Percentiles rank a stretch among this genome's conserved stretches.
These are phyloP conservation scores for Pithys albifrons DNA, from an alignment of 2,113 vertebrate genomes.

Conservation along the genomic window DNA sequence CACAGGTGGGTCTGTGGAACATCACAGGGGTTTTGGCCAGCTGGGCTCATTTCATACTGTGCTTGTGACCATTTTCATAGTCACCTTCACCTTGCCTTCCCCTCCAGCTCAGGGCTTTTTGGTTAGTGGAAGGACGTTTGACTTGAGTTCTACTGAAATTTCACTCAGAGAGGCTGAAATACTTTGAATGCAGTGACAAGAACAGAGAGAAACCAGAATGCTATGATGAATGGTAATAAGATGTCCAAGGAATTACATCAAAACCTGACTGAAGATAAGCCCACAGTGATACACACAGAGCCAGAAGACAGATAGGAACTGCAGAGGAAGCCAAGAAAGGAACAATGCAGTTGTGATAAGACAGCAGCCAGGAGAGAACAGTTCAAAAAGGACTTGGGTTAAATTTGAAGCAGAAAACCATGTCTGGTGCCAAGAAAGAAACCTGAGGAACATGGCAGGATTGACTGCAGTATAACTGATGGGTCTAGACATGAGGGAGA, in stretches of 20 bases:
- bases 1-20: background rate
- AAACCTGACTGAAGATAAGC: background rate
- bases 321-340: background rate
- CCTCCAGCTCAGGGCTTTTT: background rate
- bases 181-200: background rate
- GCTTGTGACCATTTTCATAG: background rate
- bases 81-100: background rate
- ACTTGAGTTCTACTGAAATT: background rate
- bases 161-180: background rate
- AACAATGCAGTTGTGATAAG: slow-evolving; percentile 31
- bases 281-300: background rate
- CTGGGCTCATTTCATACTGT: background rate
- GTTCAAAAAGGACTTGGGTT: background rate
- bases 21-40: background rate
- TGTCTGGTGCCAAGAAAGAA: slow-evolving; percentile 1
- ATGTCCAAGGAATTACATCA: background rate
- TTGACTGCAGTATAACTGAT: background rate
- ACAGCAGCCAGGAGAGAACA: slow-evolving; percentile 12
- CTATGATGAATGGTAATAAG: background rate
- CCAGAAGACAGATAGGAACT: slow-evolving; percentile 1
- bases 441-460: background rate
- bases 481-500: background rate
- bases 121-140: background rate
- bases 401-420: background rate
- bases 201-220: background rate